These are phyloP conservation scores for Gopherus evgoodei DNA, from an alignment of 2,113 vertebrate genomes.

Conservation along the genomic window DNA sequence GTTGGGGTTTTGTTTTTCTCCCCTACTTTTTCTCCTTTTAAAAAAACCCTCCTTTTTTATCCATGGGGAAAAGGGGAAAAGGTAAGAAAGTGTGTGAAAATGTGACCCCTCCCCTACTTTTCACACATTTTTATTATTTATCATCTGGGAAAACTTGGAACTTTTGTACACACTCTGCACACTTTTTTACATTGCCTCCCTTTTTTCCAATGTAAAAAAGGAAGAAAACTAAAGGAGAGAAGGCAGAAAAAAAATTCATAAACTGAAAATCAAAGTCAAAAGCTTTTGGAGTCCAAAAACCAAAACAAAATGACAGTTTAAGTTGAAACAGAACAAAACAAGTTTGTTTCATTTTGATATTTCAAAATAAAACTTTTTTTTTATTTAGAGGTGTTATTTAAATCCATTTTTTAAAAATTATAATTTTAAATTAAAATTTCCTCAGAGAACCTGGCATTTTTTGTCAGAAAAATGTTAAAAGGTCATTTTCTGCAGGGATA, in stretches of 20 bases:
- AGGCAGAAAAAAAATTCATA: not conserved
- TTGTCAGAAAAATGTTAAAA: not conserved
- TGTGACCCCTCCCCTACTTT: not conserved
- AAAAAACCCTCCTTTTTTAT: not conserved
- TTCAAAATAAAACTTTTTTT: constrained; percentile 63
- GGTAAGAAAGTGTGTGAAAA: not conserved
- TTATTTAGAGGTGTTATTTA: constrained; percentile 12
- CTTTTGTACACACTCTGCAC: not conserved
- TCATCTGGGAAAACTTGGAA: not conserved
- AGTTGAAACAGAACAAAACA: not conserved
- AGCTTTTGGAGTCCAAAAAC: not conserved
- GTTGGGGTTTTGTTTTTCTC: not conserved
- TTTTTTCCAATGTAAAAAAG: not conserved
- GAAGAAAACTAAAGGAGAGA: not conserved
- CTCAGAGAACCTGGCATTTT: not conserved
- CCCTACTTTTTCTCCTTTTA: not conserved
- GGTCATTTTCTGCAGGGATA: not conserved
- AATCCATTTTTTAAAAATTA: not conserved
- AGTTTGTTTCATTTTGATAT: not conserved
- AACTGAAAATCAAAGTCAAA: not conserved
- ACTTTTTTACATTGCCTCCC: accelerated
- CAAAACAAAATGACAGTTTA: not conserved
- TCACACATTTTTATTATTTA: not conserved
- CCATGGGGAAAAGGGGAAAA: not conserved
- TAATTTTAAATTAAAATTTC: not conserved